Conservation (phyloP, 2,888 invertebrate genomes). For the Acanthosepion lycidas region DNA sequence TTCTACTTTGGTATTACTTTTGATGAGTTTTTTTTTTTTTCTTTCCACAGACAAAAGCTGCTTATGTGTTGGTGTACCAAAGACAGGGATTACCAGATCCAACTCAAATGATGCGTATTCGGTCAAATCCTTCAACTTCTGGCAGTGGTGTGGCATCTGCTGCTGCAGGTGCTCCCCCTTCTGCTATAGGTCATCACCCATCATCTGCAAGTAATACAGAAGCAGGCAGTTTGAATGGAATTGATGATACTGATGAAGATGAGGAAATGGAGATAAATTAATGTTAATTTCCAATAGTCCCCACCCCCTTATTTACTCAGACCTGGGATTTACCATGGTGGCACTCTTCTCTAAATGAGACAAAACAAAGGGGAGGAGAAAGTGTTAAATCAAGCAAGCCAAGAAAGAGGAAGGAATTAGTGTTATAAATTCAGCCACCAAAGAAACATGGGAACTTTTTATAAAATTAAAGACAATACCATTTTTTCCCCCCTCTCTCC, state of each 20-base stretch:
- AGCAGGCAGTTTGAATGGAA: constrained; percentile 44
- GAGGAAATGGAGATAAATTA: constrained; percentile 49
- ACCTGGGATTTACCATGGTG: neutral
- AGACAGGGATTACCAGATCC: constrained; percentile 58
- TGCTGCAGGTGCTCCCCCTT: constrained; percentile 40
- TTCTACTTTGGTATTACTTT: neutral
- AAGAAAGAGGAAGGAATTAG: constrained; percentile 23
- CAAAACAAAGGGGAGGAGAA: neutral
- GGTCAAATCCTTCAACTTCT: neutral
- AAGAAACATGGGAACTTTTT: neutral
- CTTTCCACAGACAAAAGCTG: constrained; percentile 74
- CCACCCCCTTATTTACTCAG: neutral
- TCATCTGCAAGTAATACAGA: constrained; percentile 23
- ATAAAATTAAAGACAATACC: too few species aligned
- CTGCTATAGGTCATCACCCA: neutral
- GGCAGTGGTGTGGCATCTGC: constrained; percentile 34
- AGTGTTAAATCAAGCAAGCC: constrained; percentile 24
- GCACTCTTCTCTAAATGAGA: neutral
- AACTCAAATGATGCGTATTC: neutral
- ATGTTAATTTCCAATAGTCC: constrained; percentile 35
- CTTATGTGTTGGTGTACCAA: constrained; percentile 77
- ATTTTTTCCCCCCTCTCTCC: too few species aligned
- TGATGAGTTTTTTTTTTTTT: neutral
- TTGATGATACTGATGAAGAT: constrained; percentile 41
- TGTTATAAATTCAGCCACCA: constrained; percentile 34